These are phyloP conservation scores for Stomorhina lunata DNA, from an alignment of 2,888 invertebrate species.

Conservation along the genomic window DNA sequence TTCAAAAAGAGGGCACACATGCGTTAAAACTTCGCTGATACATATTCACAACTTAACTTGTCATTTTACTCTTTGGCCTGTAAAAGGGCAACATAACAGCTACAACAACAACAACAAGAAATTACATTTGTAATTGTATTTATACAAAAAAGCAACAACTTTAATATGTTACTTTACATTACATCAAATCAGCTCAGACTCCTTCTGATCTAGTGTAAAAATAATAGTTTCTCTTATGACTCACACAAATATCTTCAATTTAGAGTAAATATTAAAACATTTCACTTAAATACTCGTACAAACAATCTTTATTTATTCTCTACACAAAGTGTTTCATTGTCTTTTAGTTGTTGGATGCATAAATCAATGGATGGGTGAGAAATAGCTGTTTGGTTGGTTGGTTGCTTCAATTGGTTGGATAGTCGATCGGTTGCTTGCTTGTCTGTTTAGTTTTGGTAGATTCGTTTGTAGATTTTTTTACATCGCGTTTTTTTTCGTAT, in stretches of 20 bases:
- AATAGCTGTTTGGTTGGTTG: not conserved
- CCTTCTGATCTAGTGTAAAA: not conserved
- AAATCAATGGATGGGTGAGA: not conserved
- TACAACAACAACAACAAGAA: too few species aligned
- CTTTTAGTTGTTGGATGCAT: too few species aligned
- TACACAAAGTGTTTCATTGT: not conserved
- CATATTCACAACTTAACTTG: too few species aligned
- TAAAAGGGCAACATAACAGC: too few species aligned
- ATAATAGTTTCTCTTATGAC: constrained; percentile 8
- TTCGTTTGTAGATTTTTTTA: not conserved
- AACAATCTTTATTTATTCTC: not conserved
- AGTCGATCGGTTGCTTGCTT: too few species aligned
- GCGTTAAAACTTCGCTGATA: constrained; percentile 31
- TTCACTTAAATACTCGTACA: too few species aligned
- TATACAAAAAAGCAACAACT: too few species aligned
- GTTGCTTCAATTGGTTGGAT: too few species aligned
- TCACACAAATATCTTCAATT: too few species aligned
- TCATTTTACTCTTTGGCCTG: not conserved
- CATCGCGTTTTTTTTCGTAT: not conserved
- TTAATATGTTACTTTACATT: too few species aligned
- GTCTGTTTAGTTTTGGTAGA: not conserved
- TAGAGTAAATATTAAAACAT: too few species aligned
- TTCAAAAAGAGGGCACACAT: constrained; percentile 27
- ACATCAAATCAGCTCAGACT: not conserved
- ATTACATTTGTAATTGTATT: too few species aligned